phyloP scores from a whole-genome alignment of 2,888 invertebrate species.

The Allolobophora icterica region DNA sequence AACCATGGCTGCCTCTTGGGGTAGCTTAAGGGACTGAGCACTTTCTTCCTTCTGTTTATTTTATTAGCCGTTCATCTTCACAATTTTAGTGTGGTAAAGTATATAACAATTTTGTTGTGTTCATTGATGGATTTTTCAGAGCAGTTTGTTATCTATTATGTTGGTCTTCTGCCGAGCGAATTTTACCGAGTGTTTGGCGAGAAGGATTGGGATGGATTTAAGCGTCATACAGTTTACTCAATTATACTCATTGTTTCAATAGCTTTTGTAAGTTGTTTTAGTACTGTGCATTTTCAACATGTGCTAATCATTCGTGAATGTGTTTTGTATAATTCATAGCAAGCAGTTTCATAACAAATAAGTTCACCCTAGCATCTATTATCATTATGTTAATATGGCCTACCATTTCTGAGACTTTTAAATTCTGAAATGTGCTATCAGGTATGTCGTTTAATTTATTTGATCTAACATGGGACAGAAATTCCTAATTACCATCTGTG shows the following conservation, averaged over 20 bases:
- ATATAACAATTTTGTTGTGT: neutral
- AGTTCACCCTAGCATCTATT: neutral
- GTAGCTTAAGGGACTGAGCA: too few relatives aligned
- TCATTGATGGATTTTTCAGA: slow-evolving; percentile 61
- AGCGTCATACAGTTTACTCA: slow-evolving; percentile 60
- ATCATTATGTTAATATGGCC: neutral
- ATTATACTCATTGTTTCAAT: slow-evolving; percentile 62
- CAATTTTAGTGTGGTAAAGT: too few relatives aligned
- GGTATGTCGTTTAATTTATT: neutral
- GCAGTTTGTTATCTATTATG: slow-evolving; percentile 69
- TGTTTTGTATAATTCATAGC: neutral
- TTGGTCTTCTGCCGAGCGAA: slow-evolving; percentile 69
- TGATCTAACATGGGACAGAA: neutral
- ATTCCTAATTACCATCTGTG: neutral
- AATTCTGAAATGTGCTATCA: too few relatives aligned
- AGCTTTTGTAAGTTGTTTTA: slow-evolving; percentile 62
- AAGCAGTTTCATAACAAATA: neutral
- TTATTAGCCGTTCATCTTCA: too few relatives aligned
- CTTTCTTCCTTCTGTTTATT: too few relatives aligned
- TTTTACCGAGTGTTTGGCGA: slow-evolving; percentile 69
- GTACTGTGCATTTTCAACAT: neutral
- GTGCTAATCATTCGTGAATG: neutral
- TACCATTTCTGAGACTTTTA: too few relatives aligned
- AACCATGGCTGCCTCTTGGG: too few relatives aligned
- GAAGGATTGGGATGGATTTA: slow-evolving; percentile 66